Conservation (phyloP, 2,888 invertebrate genomes). For the Papilio demoleus region DNA sequence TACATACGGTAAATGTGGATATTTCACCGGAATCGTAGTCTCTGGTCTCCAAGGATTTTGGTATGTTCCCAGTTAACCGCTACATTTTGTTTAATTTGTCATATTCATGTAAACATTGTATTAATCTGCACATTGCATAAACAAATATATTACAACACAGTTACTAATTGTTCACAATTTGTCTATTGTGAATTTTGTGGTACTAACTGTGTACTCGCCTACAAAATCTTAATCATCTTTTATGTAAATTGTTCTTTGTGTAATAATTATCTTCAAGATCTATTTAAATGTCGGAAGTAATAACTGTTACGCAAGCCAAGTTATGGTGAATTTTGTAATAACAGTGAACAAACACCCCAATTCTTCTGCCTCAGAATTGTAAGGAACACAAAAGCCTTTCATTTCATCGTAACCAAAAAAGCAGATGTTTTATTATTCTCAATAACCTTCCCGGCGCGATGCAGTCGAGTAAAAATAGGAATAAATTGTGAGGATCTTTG, state of each 20-base stretch:
- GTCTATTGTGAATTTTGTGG: background rate
- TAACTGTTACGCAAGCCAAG: slow-evolving; percentile 41
- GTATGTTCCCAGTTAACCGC: background rate
- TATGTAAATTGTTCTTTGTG: background rate
- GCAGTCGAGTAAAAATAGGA: slow-evolving; percentile 77
- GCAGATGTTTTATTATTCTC: slow-evolving; percentile 72
- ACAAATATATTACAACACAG: background rate
- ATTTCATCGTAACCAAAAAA: slow-evolving; percentile 65
- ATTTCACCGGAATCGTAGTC: background rate
- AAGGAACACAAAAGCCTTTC: slow-evolving; percentile 63
- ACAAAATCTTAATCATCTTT: background rate
- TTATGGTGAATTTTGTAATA: slow-evolving; percentile 37
- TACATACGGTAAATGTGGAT: background rate
- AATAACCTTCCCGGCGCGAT: slow-evolving; percentile 67
- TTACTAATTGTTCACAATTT: background rate
- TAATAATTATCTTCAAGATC: background rate
- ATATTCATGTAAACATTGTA: background rate
- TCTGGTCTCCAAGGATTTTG: background rate
- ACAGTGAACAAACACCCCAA: slow-evolving; percentile 49
- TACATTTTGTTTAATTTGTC: slow-evolving; percentile 5
- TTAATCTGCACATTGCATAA: background rate
- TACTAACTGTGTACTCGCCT: background rate
- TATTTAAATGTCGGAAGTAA: slow-evolving; percentile 29
- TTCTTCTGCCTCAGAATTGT: slow-evolving; percentile 46
- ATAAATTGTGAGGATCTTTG: slow-evolving; percentile 82